A percentile compares a stretch with the other conserved stretches of the same genome.
Evolutionary conservation across 1,140 invertebrate species (phyloP).

Genomic region (Amphibalanus amphitrite): DNA sequence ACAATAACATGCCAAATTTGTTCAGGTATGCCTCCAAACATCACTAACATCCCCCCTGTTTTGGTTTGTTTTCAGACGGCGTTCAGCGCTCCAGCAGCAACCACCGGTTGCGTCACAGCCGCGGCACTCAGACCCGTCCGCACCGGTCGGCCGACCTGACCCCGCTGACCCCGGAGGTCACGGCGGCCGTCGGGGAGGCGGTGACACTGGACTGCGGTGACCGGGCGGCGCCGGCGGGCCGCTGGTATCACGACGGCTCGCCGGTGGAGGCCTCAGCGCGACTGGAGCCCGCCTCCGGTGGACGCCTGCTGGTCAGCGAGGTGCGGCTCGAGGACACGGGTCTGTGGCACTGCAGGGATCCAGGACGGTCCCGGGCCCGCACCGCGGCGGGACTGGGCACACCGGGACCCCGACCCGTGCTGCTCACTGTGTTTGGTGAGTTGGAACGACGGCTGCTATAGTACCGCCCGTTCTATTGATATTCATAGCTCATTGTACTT

Average conservation of each 20-base stretch:
- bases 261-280: background rate
- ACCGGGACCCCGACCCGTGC: background rate
- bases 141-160: background rate
- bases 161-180: background rate
- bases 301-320: background rate
- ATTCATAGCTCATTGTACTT: background rate
- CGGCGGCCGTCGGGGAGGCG: too few relatives aligned
- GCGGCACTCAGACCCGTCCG: background rate
- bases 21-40: too few relatives aligned
- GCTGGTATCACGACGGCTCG: background rate
- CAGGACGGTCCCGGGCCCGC: background rate
- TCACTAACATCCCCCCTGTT: too few relatives aligned
- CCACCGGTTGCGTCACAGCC: background rate
- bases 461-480: background rate
- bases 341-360: background rate
- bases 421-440: too few relatives aligned
- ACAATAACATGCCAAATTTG: too few relatives aligned
- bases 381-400: background rate
- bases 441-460: too few relatives aligned
- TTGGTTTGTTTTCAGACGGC: background rate
- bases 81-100: background rate
- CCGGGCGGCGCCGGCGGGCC: background rate
- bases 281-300: background rate
- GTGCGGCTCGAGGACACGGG: background rate
- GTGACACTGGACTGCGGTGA: conserved; percentile 2